A percentile compares a stretch with the other conserved stretches of the same genome.
phyloP scores from a whole-genome alignment of 2,888 invertebrate species.

The Oxytorus armatus region DNA sequence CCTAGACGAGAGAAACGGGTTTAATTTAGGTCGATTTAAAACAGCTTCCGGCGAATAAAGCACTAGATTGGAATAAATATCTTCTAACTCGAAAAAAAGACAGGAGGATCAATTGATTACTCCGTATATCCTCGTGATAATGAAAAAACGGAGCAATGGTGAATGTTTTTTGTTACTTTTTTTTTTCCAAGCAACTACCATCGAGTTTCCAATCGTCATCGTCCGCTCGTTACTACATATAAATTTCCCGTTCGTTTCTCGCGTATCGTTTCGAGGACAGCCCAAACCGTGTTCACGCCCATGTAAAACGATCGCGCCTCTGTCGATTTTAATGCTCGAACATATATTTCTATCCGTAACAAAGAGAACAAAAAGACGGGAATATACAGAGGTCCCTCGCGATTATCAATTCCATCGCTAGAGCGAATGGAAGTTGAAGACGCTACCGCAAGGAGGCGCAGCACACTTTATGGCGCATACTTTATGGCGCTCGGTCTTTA shows the following conservation, averaged over 20 bases:
- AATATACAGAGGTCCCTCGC: background rate
- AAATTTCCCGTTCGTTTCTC: constrained; percentile 45
- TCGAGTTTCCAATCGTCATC: constrained; percentile 51
- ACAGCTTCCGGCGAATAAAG: no score
- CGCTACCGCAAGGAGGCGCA: constrained; percentile 21
- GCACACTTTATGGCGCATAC: background rate
- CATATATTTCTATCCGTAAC: constrained; percentile 52
- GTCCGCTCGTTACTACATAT: constrained; percentile 44
- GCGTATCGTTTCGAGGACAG: constrained; percentile 52
- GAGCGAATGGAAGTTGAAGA: constrained; percentile 21
- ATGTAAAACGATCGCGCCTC: constrained; percentile 50
- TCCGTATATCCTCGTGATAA: no score
- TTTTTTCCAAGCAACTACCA: background rate
- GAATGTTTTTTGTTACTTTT: no score
- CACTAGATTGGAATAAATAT: no score
- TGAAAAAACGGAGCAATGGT: no score
- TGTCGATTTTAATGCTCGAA: constrained; percentile 56
- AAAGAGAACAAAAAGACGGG: constrained; percentile 11
- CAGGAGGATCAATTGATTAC: no score
- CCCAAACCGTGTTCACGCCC: constrained; percentile 68
- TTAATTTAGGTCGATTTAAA: no score
- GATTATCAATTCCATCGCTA: constrained; percentile 46
- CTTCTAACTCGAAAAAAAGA: no score
- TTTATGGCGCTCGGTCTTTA: constrained; percentile 22
- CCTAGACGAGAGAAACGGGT: no score